phyloP scores from a whole-genome alignment of 2,888 invertebrate genomes.

The Anarsia innoxiella region DNA sequence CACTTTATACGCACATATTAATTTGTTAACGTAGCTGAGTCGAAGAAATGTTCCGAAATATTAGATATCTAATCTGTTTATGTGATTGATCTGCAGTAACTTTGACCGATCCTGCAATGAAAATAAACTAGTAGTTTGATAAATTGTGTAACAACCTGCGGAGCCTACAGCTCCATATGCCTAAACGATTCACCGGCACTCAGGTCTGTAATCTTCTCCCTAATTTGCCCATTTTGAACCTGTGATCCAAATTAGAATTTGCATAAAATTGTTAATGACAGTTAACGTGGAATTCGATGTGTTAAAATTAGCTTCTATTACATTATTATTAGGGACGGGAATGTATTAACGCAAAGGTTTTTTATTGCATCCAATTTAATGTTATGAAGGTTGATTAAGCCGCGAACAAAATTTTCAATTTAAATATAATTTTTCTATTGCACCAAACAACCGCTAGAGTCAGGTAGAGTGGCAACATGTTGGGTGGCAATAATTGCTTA shows the following conservation, averaged over 20 bases:
- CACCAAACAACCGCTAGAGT: neutral
- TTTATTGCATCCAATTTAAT: no score
- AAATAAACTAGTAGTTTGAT: no score
- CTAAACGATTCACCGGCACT: slow-evolving; percentile 55
- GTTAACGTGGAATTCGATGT: slow-evolving; percentile 56
- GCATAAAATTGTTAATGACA: slow-evolving; percentile 69
- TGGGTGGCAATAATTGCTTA: slow-evolving; percentile 65
- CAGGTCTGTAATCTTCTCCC: slow-evolving; percentile 62
- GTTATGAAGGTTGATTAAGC: no score
- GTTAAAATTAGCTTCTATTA: slow-evolving; percentile 55
- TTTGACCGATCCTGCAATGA: no score
- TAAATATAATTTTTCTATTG: neutral
- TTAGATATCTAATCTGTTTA: no score
- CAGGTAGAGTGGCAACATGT: slow-evolving; percentile 15
- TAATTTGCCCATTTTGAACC: slow-evolving; percentile 60
- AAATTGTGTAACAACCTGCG: no score
- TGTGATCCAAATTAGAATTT: slow-evolving; percentile 63
- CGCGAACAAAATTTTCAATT: no score
- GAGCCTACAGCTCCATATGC: no score
- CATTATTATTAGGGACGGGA: slow-evolving; percentile 36
- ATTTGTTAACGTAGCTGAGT: no score
- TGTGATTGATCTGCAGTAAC: no score
- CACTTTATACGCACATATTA: slow-evolving; percentile 48
- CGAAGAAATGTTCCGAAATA: no score
- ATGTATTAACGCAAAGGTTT: slow-evolving; percentile 47